These are phyloP conservation scores for Gymnopithys bicolor DNA, from an alignment of 2,797 vertebrate species.

Conservation along the genomic window DNA sequence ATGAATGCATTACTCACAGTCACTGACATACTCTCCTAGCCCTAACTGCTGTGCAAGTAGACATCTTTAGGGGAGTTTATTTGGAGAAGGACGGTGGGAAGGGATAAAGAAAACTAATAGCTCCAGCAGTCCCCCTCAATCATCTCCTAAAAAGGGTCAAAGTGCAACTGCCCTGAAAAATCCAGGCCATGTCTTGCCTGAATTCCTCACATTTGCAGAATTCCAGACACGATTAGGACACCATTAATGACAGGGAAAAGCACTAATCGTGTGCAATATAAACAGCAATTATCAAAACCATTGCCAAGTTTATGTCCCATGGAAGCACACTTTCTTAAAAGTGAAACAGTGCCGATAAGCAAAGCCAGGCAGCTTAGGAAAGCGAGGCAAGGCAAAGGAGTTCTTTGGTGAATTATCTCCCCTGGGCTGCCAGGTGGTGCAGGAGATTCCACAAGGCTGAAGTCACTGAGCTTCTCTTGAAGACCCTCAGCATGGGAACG, in stretches of 20 bases:
- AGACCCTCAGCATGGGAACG: neutral
- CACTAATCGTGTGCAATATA: neutral
- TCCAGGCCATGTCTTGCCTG: conserved; percentile 47
- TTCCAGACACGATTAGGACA: conserved; percentile 67
- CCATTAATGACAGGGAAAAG: conserved; percentile 41
- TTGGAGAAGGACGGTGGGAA: neutral
- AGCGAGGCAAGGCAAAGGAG: neutral
- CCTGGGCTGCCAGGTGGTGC: neutral
- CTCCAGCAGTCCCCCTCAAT: conserved; percentile 40
- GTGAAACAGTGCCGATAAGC: conserved; percentile 18
- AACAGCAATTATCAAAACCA: conserved; percentile 58
- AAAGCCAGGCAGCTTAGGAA: neutral
- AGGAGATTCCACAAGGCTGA: conserved; percentile 59
- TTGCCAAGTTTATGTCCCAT: conserved; percentile 53
- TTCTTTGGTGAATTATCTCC: conserved; percentile 19
- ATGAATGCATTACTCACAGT: neutral
- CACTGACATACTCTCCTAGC: neutral
- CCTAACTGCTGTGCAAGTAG: neutral
- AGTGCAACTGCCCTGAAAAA: conserved; percentile 72
- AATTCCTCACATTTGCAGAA: conserved; percentile 75
- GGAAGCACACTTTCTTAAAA: conserved; percentile 45
- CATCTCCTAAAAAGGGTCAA: conserved; percentile 65
- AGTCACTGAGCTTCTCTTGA: neutral
- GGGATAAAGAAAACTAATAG: conserved; percentile 54
- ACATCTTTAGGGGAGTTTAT: neutral